Percentiles rank a stretch among this genome's conserved stretches.
Conservation (phyloP, 2,797 vertebrate species). For the Hyperoplus immaculatus region DNA sequence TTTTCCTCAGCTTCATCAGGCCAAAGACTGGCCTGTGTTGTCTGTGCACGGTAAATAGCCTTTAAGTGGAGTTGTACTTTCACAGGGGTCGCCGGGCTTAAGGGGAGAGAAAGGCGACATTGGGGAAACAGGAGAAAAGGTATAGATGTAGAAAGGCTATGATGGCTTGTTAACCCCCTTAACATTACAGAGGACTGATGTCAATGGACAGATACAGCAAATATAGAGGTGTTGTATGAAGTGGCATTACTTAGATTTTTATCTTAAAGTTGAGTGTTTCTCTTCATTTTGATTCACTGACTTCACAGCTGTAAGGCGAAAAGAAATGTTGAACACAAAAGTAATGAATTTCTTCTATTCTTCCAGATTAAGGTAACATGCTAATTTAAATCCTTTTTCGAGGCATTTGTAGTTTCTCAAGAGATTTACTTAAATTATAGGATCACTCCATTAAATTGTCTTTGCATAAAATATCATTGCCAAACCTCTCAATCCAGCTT, state of each 20-base stretch:
- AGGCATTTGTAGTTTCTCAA: background rate
- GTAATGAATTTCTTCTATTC: background rate
- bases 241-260: background rate
- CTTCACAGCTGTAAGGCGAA: background rate
- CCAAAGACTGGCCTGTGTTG: background rate
- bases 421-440: background rate
- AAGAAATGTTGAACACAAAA: too few species aligned
- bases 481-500: slow-evolving; percentile 57
- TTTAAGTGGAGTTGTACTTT: slow-evolving; percentile 86
- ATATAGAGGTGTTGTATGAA: background rate
- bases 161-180: slow-evolving; percentile 52
- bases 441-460: background rate
- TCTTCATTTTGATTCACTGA: background rate
- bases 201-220: slow-evolving; percentile 84
- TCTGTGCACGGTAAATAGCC: slow-evolving; percentile 48
- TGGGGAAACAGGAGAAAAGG: slow-evolving; percentile 99
- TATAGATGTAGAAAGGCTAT: slow-evolving; percentile 84
- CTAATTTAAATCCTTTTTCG: background rate
- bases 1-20: background rate
- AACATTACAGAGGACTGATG: slow-evolving; percentile 81
- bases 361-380: slow-evolving; percentile 17
- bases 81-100: slow-evolving; percentile 97
- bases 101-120: slow-evolving; percentile 97
- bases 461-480: slow-evolving; percentile 38
- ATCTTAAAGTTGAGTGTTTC: background rate